phyloP scores from a whole-genome alignment of 1,140 invertebrate species.

The Heliothis virescens region DNA sequence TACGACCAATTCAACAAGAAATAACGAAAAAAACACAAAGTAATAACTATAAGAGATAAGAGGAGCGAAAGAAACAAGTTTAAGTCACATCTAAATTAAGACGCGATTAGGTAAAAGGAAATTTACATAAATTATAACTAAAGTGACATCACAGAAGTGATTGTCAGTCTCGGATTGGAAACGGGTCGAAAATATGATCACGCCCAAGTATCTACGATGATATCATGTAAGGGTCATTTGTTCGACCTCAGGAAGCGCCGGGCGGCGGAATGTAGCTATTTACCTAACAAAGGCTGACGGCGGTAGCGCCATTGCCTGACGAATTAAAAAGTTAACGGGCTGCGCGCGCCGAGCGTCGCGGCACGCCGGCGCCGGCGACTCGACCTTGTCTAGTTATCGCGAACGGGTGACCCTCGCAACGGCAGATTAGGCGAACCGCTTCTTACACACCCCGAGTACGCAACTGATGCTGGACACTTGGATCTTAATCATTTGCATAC shows the following conservation, averaged over 20 bases:
- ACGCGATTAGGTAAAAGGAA: conserved; percentile 50
- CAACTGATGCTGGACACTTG: conserved; percentile 35
- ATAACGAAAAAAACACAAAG: background rate
- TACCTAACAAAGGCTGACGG: conserved; percentile 61
- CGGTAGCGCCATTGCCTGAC: conserved; percentile 65
- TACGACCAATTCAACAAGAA: background rate
- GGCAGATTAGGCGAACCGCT: conserved; percentile 72
- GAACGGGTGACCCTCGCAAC: conserved; percentile 75
- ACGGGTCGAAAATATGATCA: conserved; percentile 28
- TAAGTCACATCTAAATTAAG: conserved; percentile 42
- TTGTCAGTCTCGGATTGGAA: conserved; percentile 34
- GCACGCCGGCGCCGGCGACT: conserved; percentile 80
- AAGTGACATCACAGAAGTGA: conserved; percentile 40
- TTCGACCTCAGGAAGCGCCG: conserved; percentile 36
- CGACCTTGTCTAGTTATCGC: conserved; percentile 84
- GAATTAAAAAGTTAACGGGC: conserved; percentile 82
- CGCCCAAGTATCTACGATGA: conserved; percentile 34
- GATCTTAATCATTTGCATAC: conserved; percentile 6
- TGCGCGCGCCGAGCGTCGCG: conserved; percentile 80
- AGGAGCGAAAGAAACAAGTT: conserved; percentile 40
- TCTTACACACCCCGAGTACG: conserved; percentile 58
- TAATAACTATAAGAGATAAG: conserved; percentile 39
- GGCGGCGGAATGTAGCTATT: conserved; percentile 40
- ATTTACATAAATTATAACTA: conserved; percentile 49
- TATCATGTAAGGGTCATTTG: conserved; percentile 44